A percentile compares a stretch with the other conserved stretches of the same genome.
phyloP scores from a whole-genome alignment of 2,113 vertebrate species.

The Ciconia stormi region DNA sequence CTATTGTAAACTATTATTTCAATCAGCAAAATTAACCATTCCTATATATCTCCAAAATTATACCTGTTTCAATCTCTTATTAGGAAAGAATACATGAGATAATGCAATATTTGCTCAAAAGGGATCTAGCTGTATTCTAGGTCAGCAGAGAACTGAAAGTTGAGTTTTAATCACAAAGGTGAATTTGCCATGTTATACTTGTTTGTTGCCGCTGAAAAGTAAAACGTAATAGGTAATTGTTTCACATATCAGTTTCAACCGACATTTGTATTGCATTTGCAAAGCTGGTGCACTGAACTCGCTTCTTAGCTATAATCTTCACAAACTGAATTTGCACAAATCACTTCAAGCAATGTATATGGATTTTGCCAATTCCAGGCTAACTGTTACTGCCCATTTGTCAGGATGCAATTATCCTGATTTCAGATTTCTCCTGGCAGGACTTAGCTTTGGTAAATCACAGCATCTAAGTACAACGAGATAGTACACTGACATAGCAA shows the following conservation, averaged over 20 bases:
- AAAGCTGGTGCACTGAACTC: neutral
- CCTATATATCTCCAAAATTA: neutral
- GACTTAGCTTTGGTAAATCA: neutral
- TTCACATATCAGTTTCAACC: neutral
- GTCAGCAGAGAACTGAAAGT: neutral
- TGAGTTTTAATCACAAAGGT: neutral
- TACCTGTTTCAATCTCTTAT: neutral
- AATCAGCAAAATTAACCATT: neutral
- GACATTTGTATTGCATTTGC: neutral
- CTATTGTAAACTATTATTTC: neutral
- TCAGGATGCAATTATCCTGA: neutral
- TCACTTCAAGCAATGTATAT: neutral
- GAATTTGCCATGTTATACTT: neutral
- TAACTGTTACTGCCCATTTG: neutral
- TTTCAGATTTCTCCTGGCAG: neutral
- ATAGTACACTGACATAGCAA: neutral
- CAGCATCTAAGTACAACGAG: neutral
- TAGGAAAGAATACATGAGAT: neutral
- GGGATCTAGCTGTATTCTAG: neutral
- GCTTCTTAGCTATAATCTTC: neutral
- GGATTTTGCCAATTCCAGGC: neutral
- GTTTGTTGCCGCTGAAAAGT: neutral
- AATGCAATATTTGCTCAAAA: neutral
- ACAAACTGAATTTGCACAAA: neutral
- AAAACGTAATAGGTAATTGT: neutral